Evolutionary conservation across 2,113 vertebrate genomes (phyloP).

Genomic region (Barnardius zonarius): DNA sequence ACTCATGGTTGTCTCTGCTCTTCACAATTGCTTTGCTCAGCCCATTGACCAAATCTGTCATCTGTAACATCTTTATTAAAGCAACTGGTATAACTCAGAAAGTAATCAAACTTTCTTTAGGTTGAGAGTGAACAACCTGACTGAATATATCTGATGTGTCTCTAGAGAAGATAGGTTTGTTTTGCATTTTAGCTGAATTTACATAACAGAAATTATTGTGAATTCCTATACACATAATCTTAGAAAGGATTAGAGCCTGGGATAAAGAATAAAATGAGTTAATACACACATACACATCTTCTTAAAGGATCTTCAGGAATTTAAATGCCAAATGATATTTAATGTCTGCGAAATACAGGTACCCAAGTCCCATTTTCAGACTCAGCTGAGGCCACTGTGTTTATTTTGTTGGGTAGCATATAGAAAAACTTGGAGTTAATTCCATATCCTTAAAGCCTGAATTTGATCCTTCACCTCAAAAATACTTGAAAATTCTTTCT

Average conservation of each 20-base stretch:
- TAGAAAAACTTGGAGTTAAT: not conserved
- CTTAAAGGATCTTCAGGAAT: not conserved
- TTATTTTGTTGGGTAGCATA: not conserved
- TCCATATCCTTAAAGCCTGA: not conserved
- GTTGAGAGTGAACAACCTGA: not conserved
- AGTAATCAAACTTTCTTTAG: not conserved
- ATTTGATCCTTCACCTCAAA: constrained; percentile 1
- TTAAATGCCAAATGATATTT: not conserved
- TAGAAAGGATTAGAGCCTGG: not conserved
- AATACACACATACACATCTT: not conserved
- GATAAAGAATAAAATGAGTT: not conserved
- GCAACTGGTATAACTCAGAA: not conserved
- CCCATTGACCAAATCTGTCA: not conserved
- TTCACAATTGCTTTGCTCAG: not conserved
- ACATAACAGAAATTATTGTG: not conserved
- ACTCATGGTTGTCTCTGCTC: not conserved
- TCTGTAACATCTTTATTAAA: not conserved
- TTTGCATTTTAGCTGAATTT: not conserved
- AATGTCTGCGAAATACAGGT: not conserved
- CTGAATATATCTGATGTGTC: not conserved
- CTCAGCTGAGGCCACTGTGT: not conserved
- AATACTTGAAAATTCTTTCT: not conserved
- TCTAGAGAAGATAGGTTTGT: not conserved
- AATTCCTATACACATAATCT: not conserved
- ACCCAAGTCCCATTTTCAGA: not conserved